A percentile compares a stretch with the other conserved stretches of the same genome.
phyloP scores from a whole-genome alignment of 2,888 invertebrate species.

The Rosalia funebris region DNA sequence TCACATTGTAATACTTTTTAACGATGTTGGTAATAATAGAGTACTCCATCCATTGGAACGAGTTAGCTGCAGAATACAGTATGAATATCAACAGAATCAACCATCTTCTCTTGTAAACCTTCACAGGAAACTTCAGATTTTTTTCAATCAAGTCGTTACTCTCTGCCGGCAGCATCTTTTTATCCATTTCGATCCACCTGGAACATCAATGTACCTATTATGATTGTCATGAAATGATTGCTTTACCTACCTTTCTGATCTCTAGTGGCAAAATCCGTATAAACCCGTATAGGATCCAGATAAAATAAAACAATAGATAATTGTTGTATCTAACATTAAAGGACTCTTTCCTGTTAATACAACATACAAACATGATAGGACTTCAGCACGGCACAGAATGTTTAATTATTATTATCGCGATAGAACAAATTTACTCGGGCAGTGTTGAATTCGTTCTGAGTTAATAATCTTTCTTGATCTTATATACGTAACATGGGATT shows the following conservation, averaged over 20 bases:
- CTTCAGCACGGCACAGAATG: slow-evolving; percentile 7
- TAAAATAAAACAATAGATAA: slow-evolving; percentile 3
- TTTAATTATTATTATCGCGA: background rate
- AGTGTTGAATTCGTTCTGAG: background rate
- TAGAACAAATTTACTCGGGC: background rate
- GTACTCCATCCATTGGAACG: slow-evolving; percentile 97
- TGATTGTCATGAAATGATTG: no score
- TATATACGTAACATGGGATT: background rate
- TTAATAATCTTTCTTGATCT: background rate
- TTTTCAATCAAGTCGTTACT: slow-evolving; percentile 30
- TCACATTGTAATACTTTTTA: slow-evolving; percentile 77
- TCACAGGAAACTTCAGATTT: slow-evolving; percentile 57
- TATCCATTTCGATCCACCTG: background rate
- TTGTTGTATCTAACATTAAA: background rate
- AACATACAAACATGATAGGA: slow-evolving; percentile 5
- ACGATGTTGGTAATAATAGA: slow-evolving; percentile 89
- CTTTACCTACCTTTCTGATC: background rate
- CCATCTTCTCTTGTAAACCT: slow-evolving; percentile 82
- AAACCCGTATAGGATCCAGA: slow-evolving; percentile 7
- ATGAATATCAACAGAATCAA: slow-evolving; percentile 85
- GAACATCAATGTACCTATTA: no score
- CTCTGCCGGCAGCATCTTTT: slow-evolving; percentile 24
- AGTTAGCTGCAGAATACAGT: slow-evolving; percentile 85
- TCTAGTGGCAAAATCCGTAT: background rate
- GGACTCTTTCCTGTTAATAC: background rate